phyloP scores from a whole-genome alignment of 1,140 invertebrate genomes.

The Tetranychus cinnabarinus region DNA sequence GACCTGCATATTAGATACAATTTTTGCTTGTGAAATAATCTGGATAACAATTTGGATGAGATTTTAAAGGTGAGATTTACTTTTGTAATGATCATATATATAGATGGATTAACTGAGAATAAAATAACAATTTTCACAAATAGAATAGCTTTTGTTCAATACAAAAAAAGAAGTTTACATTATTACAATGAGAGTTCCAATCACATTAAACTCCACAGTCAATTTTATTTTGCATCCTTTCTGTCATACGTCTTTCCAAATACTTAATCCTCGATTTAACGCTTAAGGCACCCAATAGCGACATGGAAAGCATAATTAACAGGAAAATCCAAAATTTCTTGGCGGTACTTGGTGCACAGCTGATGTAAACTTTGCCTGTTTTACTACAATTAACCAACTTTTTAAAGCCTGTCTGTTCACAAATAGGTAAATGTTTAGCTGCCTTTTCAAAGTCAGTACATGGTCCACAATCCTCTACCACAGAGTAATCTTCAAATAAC shows the following conservation, averaged over 20 bases:
- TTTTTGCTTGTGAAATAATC: too few relatives aligned
- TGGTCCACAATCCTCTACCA: constrained; percentile 28
- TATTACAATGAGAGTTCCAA: too few relatives aligned
- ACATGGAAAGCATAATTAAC: constrained; percentile 37
- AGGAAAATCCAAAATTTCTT: constrained; percentile 61
- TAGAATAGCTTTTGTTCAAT: too few relatives aligned
- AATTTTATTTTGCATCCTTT: too few relatives aligned
- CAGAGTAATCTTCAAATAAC: constrained; percentile 13
- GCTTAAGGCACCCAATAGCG: constrained; percentile 31
- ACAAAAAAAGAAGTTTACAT: too few relatives aligned
- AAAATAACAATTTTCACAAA: too few relatives aligned
- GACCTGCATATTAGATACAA: too few relatives aligned
- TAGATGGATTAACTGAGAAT: too few relatives aligned
- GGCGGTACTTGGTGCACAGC: constrained; percentile 16
- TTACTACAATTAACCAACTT: constrained; percentile 39
- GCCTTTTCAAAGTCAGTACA: constrained; percentile 30
- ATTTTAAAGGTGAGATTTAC: too few relatives aligned
- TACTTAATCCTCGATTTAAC: constrained; percentile 31
- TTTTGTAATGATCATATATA: too few relatives aligned
- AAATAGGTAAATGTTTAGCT: constrained; percentile 40
- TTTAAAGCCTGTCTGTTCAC: constrained; percentile 40
- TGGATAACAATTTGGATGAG: too few relatives aligned
- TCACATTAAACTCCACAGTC: too few relatives aligned
- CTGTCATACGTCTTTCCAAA: constrained; percentile 21
- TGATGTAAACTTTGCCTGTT: constrained; percentile 35